Evolutionary conservation across 2,888 invertebrate species (phyloP).

Genomic region (Torymus auratus): DNA sequence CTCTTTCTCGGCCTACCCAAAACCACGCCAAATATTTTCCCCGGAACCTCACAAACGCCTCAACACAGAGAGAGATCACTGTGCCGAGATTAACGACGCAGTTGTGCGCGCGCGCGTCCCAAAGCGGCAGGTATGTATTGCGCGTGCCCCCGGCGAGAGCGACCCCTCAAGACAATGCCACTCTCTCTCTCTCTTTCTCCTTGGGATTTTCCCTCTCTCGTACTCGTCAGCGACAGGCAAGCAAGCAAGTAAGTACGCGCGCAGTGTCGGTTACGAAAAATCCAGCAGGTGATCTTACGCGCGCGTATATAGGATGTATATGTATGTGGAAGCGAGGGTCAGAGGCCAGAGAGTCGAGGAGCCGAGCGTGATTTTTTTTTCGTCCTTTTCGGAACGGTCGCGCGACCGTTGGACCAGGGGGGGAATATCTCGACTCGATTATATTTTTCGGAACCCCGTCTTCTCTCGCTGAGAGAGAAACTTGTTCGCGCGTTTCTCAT

Average conservation of each 20-base stretch:
- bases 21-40: too few species aligned
- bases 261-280: conserved; percentile 33
- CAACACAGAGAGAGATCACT: too few species aligned
- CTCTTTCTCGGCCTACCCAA: too few species aligned
- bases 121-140: too few species aligned
- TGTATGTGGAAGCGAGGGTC: conserved; percentile 17
- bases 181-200: conserved; percentile 4
- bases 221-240: neutral
- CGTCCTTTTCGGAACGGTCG: conserved; percentile 1
- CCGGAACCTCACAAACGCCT: too few species aligned
- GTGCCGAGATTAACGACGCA: too few species aligned
- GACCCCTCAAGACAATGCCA: too few species aligned
- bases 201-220: neutral
- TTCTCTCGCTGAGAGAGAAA: conserved; percentile 38
- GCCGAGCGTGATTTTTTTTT: conserved; percentile 24
- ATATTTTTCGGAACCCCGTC: conserved; percentile 28
- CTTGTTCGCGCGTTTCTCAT: conserved; percentile 40
- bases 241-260: neutral
- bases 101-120: too few species aligned
- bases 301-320: neutral
- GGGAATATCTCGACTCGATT: conserved; percentile 12
- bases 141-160: too few species aligned
- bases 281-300: conserved; percentile 48
- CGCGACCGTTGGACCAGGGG: conserved; percentile 54
- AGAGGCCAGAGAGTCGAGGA: conserved; percentile 26